phyloP scores from a whole-genome alignment of 2,113 vertebrate genomes.

The Notarius quadriscutis region DNA sequence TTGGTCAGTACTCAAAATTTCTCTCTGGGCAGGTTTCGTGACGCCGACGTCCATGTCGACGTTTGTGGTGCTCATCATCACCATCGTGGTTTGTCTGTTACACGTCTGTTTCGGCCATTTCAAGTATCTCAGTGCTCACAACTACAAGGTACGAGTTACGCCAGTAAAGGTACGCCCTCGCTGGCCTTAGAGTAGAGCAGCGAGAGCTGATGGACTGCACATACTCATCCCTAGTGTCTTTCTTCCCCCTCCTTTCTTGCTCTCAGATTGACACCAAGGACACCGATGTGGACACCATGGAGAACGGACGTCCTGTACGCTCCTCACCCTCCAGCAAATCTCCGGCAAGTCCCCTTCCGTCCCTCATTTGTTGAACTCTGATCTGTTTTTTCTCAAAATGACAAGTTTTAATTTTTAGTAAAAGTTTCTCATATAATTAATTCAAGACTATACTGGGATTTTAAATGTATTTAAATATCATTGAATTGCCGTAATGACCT shows the following conservation, averaged over 20 bases:
- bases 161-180: constrained; percentile 34
- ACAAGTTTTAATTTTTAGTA: too few relatives aligned
- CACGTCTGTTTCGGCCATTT: constrained; percentile 98
- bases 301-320: constrained; percentile 82
- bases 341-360: constrained; percentile 74
- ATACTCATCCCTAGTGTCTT: not conserved
- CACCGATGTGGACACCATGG: constrained; percentile 76
- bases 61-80: constrained; percentile 93
- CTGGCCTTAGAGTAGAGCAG: constrained; percentile 24
- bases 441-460: too few relatives aligned
- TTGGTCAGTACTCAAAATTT: not conserved
- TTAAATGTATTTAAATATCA: too few relatives aligned
- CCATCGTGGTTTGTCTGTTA: constrained; percentile 94
- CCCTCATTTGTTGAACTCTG: not conserved
- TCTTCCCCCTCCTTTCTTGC: not conserved
- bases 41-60: constrained; percentile 96
- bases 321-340: constrained; percentile 80
- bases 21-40: constrained; percentile 77
- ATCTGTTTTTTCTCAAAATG: too few relatives aligned
- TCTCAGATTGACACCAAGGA: constrained; percentile 92
- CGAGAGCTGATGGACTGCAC: not conserved
- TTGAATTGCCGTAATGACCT: too few relatives aligned
- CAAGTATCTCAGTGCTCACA: constrained; percentile 98
- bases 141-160: constrained; percentile 86
- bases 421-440: too few relatives aligned